Percentiles rank a stretch among this genome's conserved stretches.
Evolutionary conservation across 2,888 invertebrate species (phyloP).

Genomic region (Pterostichus madidus): DNA sequence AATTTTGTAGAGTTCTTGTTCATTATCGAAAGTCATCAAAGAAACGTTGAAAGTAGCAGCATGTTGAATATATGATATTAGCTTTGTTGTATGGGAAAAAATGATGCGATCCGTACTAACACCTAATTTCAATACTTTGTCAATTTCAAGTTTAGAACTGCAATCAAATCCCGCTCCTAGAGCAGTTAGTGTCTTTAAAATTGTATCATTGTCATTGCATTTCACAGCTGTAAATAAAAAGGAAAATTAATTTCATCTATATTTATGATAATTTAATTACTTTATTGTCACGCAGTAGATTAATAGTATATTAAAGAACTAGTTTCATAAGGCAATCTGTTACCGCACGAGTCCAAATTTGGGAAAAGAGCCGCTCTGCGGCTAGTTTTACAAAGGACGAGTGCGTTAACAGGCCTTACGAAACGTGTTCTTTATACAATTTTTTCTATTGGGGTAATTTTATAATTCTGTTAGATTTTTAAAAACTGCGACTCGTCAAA

Average conservation of each 20-base stretch:
- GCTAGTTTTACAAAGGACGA: too few relatives aligned
- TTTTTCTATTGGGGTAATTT: too few relatives aligned
- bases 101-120: constrained; percentile 79
- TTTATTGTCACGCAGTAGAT: too few relatives aligned
- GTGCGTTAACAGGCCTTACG: too few relatives aligned
- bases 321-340: too few relatives aligned
- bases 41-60: constrained; percentile 78
- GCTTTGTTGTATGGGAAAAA: constrained; percentile 82
- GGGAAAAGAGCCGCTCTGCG: too few relatives aligned
- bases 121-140: constrained; percentile 78
- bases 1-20: constrained; percentile 80
- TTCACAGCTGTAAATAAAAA: constrained; percentile 79
- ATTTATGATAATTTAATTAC: background rate
- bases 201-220: constrained; percentile 80
- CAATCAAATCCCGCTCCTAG: constrained; percentile 83
- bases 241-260: constrained; percentile 4
- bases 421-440: too few relatives aligned
- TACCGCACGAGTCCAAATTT: too few relatives aligned
- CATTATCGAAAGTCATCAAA: constrained; percentile 81
- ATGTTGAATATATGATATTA: constrained; percentile 78
- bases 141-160: constrained; percentile 81
- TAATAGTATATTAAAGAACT: too few relatives aligned
- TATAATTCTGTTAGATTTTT: too few relatives aligned
- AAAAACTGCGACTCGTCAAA: too few relatives aligned
- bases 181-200: constrained; percentile 77